These are phyloP conservation scores for Heliconius eleuchia DNA, from an alignment of 1,140 invertebrate genomes.

Conservation along the genomic window DNA sequence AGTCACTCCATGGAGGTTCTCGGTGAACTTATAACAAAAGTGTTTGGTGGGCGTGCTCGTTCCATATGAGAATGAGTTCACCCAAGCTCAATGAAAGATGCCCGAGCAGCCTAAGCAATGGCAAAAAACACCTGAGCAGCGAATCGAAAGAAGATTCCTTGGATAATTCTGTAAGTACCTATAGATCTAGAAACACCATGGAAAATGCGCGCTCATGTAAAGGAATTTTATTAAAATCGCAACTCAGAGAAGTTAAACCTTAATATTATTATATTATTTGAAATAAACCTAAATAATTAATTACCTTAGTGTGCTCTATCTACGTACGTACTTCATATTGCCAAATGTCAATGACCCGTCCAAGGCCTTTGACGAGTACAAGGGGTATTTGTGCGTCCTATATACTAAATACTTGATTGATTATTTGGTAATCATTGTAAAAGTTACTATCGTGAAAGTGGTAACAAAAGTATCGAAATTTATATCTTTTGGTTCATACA, in stretches of 20 bases:
- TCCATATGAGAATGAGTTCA: constrained; percentile 60
- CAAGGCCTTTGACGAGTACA: constrained; percentile 24
- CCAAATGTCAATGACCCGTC: constrained; percentile 25
- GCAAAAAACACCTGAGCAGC: constrained; percentile 62
- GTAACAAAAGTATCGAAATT: background rate
- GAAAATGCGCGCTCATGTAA: constrained; percentile 89
- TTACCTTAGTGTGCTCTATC: background rate
- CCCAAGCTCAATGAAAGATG: constrained; percentile 72
- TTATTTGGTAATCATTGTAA: background rate
- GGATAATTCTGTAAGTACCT: constrained; percentile 69
- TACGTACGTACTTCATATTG: background rate
- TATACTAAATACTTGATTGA: background rate
- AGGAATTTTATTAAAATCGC: constrained; percentile 81
- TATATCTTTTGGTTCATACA: no score
- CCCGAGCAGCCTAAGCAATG: constrained; percentile 65
- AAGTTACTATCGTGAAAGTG: background rate
- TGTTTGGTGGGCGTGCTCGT: constrained; percentile 23
- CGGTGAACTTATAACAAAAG: constrained; percentile 17
- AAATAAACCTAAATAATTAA: background rate
- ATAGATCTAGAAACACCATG: constrained; percentile 47
- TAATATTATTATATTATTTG: background rate
- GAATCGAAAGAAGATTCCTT: constrained; percentile 71
- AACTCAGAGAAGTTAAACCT: background rate
- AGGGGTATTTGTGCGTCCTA: background rate
- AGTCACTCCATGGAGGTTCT: constrained; percentile 5